These are phyloP conservation scores for Lerista edwardsae DNA, from an alignment of 2,797 vertebrate species.

Conservation along the genomic window DNA sequence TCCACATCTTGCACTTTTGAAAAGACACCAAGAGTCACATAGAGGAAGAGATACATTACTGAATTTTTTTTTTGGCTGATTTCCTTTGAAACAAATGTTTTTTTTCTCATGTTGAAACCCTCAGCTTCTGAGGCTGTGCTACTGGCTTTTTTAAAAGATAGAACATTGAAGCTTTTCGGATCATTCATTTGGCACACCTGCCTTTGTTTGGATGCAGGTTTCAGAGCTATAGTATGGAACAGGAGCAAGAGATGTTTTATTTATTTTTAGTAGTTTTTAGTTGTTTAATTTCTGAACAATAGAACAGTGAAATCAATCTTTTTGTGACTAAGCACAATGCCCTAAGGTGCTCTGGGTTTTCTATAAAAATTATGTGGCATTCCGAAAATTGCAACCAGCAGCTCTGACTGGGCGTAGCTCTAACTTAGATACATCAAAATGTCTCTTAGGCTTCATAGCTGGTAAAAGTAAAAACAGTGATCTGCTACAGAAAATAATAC, in stretches of 20 bases:
- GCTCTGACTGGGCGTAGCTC: background rate
- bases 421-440: slow-evolving; percentile 47
- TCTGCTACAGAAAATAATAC: background rate
- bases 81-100: slow-evolving; percentile 55
- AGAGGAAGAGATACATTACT: slow-evolving; percentile 52
- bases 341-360: background rate
- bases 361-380: slow-evolving; percentile 17
- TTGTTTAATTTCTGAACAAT: slow-evolving; percentile 46
- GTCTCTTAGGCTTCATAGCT: slow-evolving; percentile 6
- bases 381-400: slow-evolving; percentile 8
- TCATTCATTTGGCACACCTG: slow-evolving; percentile 9
- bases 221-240: background rate
- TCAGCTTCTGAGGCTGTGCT: background rate
- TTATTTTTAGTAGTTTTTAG: slow-evolving; percentile 43
- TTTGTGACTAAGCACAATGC: slow-evolving; percentile 13
- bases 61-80: slow-evolving; percentile 48
- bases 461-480: background rate
- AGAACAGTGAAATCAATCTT: slow-evolving; percentile 19
- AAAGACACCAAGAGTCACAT: slow-evolving; percentile 51
- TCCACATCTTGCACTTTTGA: slow-evolving; percentile 51
- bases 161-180: background rate
- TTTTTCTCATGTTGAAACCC: background rate
- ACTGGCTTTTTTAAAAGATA: slow-evolving; percentile 16
- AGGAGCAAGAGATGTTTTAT: background rate
- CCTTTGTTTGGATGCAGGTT: background rate